Percentiles rank a stretch among this genome's conserved stretches.
phyloP scores from a whole-genome alignment of 2,888 invertebrate genomes.

The Horisme vitalbata region DNA sequence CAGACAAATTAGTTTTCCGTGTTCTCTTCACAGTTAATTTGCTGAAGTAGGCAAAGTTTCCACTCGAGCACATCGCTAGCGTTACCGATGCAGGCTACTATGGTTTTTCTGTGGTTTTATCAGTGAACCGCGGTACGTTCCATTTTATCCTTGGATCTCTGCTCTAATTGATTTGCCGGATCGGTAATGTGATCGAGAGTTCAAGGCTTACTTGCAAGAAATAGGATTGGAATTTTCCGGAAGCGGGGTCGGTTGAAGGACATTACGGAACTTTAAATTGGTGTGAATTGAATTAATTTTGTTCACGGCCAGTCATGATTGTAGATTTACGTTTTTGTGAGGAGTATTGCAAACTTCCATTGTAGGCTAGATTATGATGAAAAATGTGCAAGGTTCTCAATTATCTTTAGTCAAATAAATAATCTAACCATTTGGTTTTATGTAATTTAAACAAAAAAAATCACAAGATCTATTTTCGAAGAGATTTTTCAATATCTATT shows the following conservation, averaged over 20 bases:
- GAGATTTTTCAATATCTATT: no score
- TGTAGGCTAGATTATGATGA: no score
- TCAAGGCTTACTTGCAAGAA: conserved; percentile 20
- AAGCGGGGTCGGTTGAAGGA: background rate
- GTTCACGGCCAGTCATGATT: no score
- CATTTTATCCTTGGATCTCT: conserved; percentile 49
- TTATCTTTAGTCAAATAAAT: no score
- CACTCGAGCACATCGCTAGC: conserved; percentile 6
- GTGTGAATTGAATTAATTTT: no score
- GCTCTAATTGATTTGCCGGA: conserved; percentile 36
- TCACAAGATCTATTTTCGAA: no score
- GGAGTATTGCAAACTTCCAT: no score
- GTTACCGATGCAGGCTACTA: conserved; percentile 1
- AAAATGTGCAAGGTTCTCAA: no score
- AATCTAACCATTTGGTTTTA: no score
- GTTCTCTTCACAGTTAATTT: conserved; percentile 4
- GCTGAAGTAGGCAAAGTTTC: background rate
- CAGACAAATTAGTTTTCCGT: conserved; percentile 12
- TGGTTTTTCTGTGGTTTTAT: conserved; percentile 1
- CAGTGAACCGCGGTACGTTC: conserved; percentile 47
- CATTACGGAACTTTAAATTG: background rate
- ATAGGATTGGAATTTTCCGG: conserved; percentile 11
- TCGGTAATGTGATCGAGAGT: conserved; percentile 16
- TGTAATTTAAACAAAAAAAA: no score
- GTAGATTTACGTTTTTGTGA: no score